A percentile compares a stretch with the other conserved stretches of the same genome.
Evolutionary conservation across 2,888 invertebrate genomes (phyloP).

Genomic region (Cheilosia vernalis): DNA sequence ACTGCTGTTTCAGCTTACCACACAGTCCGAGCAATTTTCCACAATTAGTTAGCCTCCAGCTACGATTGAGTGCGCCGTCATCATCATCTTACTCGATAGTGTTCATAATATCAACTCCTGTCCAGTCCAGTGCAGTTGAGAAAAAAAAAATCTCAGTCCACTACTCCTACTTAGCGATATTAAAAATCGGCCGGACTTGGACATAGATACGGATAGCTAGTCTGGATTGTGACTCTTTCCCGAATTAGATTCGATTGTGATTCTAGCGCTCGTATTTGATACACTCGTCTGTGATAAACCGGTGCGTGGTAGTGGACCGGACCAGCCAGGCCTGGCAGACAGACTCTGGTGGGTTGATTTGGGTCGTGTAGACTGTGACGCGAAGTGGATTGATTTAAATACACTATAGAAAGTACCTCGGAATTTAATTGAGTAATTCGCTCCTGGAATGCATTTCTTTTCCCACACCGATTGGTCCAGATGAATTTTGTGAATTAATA

Average conservation of each 20-base stretch:
- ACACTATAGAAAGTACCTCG: constrained; percentile 41
- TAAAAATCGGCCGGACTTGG: constrained; percentile 26
- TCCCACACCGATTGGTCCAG: constrained; percentile 22
- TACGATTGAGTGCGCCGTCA: constrained; percentile 72
- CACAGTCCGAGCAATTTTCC: constrained; percentile 70
- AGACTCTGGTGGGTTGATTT: constrained; percentile 67
- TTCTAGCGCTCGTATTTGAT: constrained; percentile 17
- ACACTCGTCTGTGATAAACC: constrained; percentile 20
- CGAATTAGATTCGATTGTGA: constrained; percentile 49
- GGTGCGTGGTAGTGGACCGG: constrained; percentile 33
- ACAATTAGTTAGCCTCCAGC: constrained; percentile 75
- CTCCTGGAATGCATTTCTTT: constrained; percentile 29
- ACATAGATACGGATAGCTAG: constrained; percentile 20
- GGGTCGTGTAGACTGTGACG: constrained; percentile 23
- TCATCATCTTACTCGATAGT: constrained; percentile 44
- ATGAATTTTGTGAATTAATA: constrained; percentile 39
- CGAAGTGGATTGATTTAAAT: constrained; percentile 34
- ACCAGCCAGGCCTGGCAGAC: constrained; percentile 7
- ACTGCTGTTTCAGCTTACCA: constrained; percentile 52
- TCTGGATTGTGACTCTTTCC: constrained; percentile 30
- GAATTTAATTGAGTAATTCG: constrained; percentile 48
- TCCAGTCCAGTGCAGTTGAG: constrained; percentile 36
- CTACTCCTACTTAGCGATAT: constrained; percentile 49
- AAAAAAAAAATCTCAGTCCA: constrained; percentile 12
- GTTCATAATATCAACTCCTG: constrained; percentile 7